Conservation (phyloP, 1,140 invertebrate genomes). For the Aphelenchoides fujianensis region DNA sequence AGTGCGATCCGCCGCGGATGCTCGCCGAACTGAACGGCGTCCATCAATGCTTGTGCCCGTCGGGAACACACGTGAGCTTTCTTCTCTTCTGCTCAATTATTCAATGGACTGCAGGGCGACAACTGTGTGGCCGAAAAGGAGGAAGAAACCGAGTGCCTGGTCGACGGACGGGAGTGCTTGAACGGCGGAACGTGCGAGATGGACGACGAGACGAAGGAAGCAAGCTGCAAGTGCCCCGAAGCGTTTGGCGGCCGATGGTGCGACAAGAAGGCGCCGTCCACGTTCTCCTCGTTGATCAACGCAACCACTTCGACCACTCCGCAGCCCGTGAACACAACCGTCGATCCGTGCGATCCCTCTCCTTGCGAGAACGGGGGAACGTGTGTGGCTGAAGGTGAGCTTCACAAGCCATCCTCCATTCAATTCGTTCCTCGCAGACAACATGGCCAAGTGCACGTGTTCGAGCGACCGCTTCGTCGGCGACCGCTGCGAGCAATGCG, state of each 20-base stretch:
- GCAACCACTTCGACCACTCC: background rate
- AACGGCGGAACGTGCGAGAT: slow-evolving; percentile 20
- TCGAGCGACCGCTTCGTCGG: background rate
- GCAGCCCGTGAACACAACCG: background rate
- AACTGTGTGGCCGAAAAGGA: background rate
- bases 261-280: slow-evolving; percentile 1
- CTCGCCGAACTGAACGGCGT: background rate
- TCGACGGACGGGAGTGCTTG: slow-evolving; percentile 11
- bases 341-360: background rate
- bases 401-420: background rate
- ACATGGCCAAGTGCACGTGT: background rate
- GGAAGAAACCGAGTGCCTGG: slow-evolving; percentile 12
- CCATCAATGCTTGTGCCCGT: background rate
- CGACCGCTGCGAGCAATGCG: slow-evolving; percentile 75
- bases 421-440: background rate
- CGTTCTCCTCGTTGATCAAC: background rate
- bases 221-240: slow-evolving; percentile 8
- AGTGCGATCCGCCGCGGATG: background rate
- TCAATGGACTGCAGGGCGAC: background rate
- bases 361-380: slow-evolving; percentile 14
- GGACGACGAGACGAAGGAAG: background rate
- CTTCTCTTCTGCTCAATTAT: background rate
- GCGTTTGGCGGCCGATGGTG: slow-evolving; percentile 24
- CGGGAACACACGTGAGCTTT: background rate
- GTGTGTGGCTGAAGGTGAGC: slow-evolving; percentile 6